These are phyloP conservation scores for Distichodus sexfasciatus DNA, from an alignment of 2,797 vertebrate species.

Conservation along the genomic window DNA sequence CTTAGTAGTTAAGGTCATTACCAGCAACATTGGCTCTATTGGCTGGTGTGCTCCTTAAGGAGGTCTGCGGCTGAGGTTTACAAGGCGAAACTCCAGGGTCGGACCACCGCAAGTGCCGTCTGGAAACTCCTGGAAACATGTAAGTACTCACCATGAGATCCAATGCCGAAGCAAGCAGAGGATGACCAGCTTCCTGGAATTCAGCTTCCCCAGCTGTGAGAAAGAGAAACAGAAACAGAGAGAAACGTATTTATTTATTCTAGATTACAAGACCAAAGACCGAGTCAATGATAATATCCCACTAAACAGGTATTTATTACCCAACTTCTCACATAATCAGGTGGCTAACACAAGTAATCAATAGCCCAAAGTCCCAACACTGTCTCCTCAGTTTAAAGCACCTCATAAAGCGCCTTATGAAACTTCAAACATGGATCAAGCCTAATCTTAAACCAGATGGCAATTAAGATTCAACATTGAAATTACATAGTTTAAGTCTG, in stretches of 20 bases:
- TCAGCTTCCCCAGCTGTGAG: conserved; percentile 49
- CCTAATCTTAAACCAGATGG: no score
- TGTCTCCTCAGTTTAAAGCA: no score
- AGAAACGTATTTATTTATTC: conserved; percentile 36
- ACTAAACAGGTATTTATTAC: no score
- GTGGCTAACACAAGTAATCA: no score
- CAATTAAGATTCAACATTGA: no score
- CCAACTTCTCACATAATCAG: no score
- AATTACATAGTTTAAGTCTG: no score
- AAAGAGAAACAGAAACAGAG: conserved; percentile 45
- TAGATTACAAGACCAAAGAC: neutral
- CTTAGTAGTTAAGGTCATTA: neutral
- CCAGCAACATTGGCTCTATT: neutral
- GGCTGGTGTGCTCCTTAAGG: neutral
- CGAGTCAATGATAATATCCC: neutral
- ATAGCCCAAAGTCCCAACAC: no score
- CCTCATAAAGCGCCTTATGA: no score
- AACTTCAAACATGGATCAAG: no score
- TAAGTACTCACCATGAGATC: conserved; percentile 59
- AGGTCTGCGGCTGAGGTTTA: conserved; percentile 40
- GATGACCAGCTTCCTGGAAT: conserved; percentile 55
- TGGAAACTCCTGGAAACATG: conserved; percentile 38
- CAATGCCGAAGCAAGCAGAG: conserved; percentile 40
- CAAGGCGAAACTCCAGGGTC: conserved; percentile 30
- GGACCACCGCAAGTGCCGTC: conserved; percentile 39